These are phyloP conservation scores for Glaucomys volans DNA, from an alignment of 2,113 vertebrate genomes.

Conservation along the genomic window DNA sequence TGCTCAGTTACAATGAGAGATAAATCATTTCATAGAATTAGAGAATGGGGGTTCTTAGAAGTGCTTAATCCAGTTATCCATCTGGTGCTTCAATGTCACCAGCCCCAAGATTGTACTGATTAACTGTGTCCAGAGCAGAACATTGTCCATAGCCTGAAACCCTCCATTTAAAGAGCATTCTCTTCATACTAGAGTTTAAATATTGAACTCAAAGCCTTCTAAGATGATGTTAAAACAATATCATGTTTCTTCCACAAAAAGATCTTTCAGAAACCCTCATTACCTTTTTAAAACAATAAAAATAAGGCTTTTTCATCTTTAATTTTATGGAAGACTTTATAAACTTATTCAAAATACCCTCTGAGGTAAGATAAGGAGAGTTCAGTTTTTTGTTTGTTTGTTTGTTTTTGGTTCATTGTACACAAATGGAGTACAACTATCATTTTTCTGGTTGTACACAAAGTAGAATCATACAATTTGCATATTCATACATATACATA, in stretches of 20 bases:
- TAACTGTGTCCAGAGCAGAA: background rate
- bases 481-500: too few relatives aligned
- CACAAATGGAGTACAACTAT: too few relatives aligned
- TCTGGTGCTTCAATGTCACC: background rate
- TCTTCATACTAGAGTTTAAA: background rate
- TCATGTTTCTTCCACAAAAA: background rate
- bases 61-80: background rate
- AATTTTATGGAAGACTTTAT: constrained; percentile 10
- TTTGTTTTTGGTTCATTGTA: too few relatives aligned
- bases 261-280: background rate
- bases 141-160: background rate
- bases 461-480: too few relatives aligned
- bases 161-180: background rate
- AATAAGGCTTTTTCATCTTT: background rate
- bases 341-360: background rate
- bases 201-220: background rate
- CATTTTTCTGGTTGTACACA: too few relatives aligned
- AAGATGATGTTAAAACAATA: background rate
- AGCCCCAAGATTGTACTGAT: background rate
- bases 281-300: background rate
- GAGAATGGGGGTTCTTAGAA: background rate
- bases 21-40: background rate
- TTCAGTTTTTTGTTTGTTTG: constrained; percentile 14
- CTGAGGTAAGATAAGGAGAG: background rate
- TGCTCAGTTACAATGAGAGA: background rate